Evolutionary conservation across 2,113 vertebrate genomes (phyloP), one percentile per base, ranked within the genome.

Genomic region (Pygoscelis antarcticus): DNA sequence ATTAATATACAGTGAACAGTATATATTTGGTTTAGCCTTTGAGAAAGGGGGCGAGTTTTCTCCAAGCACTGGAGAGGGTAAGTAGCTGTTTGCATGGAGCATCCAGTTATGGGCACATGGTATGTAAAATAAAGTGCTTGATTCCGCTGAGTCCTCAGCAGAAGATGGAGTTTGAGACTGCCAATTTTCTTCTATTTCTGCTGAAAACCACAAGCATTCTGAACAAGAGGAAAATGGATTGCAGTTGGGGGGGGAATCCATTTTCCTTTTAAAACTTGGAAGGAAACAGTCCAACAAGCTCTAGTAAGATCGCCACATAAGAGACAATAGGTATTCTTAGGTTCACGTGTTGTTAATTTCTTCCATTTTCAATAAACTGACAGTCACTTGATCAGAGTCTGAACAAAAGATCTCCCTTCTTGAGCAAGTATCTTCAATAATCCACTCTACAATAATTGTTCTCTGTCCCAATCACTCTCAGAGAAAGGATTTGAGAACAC

Each of bases 1-100:
- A 94, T 70, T 88, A 96, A 89, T 44, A 95, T 38, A 82, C 42
- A 74, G 21, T 11, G 16, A 61, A 55, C 26, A 75, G 34, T 38
- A 89, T n/a, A 71, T 72, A 80, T 93, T 79, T 83, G 72, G 29
- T 38, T 95, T 52, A 62, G 71, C 8, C 49, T 83, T 79, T 61
- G 46, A 62, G 23, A 51, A 68, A 93, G 29, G 19, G 47, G 11
- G 19, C 1, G 15, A 86, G 42, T 71, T 70, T 97, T 89, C 90
- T 84, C n/a, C 34, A 95, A 89, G 51, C 51, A 69, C 47, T 30
- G 27, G 34, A 71, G 36, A 86, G 10, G 13, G 10, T 27, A 83
- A 88, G 27, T 20, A 69, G 58, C 25, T 64, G 13, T 64, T 58
- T 91, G 15, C 16, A 70, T 23, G 34, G 57, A 89, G 15, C 25